Evolutionary conservation across 2,888 invertebrate genomes (phyloP).

Genomic region (Sphaerophoria taeniata): DNA sequence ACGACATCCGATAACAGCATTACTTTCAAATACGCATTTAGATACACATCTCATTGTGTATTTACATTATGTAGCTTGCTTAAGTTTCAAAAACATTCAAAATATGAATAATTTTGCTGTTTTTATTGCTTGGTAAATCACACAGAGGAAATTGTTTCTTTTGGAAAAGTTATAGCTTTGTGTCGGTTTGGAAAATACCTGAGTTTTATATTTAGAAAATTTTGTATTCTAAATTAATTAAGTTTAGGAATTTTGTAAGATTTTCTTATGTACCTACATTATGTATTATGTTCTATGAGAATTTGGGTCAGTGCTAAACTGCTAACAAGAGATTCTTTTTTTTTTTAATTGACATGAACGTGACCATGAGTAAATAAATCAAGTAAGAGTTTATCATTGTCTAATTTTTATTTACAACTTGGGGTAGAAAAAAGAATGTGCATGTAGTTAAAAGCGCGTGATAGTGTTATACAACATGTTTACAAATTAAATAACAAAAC

Average conservation of each 20-base stretch:
- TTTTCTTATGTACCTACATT: too few species aligned
- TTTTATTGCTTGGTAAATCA: neutral
- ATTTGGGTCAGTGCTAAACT: conserved; percentile 57
- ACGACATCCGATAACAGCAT: conserved; percentile 15
- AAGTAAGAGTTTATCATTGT: too few species aligned
- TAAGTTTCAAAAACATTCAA: conserved; percentile 6
- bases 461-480: conserved; percentile 21
- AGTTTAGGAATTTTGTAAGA: neutral
- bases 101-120: neutral
- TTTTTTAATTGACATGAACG: conserved; percentile 10
- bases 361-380: conserved; percentile 3
- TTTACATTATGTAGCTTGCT: conserved; percentile 16
- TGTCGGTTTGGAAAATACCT: conserved; percentile 33
- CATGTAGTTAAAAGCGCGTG: conserved; percentile 32
- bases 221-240: neutral
- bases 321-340: conserved; percentile 29
- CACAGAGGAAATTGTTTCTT: conserved; percentile 20
- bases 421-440: neutral
- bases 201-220: conserved; percentile 37
- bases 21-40: neutral
- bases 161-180: conserved; percentile 29
- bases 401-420: too few species aligned
- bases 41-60: neutral
- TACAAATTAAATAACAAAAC: too few species aligned
- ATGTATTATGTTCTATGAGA: too few species aligned